Conservation (phyloP, 2,797 vertebrate species). For the Eospalax fontanierii region DNA sequence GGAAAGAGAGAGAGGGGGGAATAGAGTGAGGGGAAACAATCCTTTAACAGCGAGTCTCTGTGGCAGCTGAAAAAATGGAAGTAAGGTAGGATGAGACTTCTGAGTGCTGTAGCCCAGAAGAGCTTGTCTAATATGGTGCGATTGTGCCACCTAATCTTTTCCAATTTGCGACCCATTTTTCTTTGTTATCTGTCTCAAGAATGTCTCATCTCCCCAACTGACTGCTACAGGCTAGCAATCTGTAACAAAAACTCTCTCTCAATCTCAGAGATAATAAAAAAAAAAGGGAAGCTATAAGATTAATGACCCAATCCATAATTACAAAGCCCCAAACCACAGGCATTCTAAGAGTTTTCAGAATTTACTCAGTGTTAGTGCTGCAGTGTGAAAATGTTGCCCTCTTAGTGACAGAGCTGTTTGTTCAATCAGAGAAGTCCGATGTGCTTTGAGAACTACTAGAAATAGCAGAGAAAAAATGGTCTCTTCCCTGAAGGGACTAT, state of each 20-base stretch:
- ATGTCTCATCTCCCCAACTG: constrained; percentile 77
- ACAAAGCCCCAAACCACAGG: constrained; percentile 75
- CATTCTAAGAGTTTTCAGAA: constrained; percentile 70
- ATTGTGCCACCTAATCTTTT: constrained; percentile 67
- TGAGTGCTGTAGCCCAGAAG: constrained; percentile 24
- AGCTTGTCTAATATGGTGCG: constrained; percentile 74
- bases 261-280: constrained; percentile 75
- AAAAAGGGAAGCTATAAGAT: constrained; percentile 77
- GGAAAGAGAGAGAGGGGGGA: background rate
- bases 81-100: constrained; percentile 7
- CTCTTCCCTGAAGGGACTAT: constrained; percentile 29
- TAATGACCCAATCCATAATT: constrained; percentile 77
- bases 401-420: constrained; percentile 25
- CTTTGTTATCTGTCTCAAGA: constrained; percentile 82
- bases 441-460: background rate
- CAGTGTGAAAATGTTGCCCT: background rate
- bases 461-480: background rate
- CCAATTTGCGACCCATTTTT: constrained; percentile 82
- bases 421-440: constrained; percentile 1
- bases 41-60: constrained; percentile 2
- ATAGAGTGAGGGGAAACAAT: background rate
- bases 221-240: constrained; percentile 80
- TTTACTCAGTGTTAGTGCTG: constrained; percentile 26
- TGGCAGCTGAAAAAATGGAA: constrained; percentile 14
- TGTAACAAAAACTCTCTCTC: constrained; percentile 75